Conservation (phyloP, 2,888 invertebrate genomes). For the Lithophane ornitopus region DNA sequence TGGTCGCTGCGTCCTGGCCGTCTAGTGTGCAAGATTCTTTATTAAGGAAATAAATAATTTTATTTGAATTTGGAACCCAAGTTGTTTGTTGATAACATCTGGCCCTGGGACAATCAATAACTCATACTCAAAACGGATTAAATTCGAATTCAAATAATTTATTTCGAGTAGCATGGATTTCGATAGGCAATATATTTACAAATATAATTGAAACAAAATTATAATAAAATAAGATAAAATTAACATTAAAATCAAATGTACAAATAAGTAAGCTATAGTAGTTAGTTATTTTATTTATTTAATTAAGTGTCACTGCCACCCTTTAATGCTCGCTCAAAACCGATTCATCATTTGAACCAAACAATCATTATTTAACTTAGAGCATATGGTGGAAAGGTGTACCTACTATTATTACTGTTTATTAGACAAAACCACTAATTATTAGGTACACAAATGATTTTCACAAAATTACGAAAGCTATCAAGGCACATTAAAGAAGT, state of each 20-base stretch:
- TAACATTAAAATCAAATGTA: too few relatives aligned
- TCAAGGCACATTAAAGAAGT: neutral
- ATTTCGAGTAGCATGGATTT: too few relatives aligned
- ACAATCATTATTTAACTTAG: neutral
- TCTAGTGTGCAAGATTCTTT: too few relatives aligned
- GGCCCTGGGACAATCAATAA: neutral
- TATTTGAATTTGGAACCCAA: neutral
- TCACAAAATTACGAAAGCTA: slow-evolving; percentile 4
- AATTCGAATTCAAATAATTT: neutral
- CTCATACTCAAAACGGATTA: neutral
- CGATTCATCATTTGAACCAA: neutral
- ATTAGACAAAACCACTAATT: neutral
- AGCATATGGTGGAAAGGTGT: neutral
- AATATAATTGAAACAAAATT: too few relatives aligned
- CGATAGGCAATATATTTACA: too few relatives aligned
- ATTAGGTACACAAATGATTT: neutral
- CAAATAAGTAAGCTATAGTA: too few relatives aligned
- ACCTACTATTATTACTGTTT: neutral
- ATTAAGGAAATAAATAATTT: neutral
- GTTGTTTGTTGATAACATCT: neutral
- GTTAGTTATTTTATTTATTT: too few relatives aligned
- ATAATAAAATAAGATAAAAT: too few relatives aligned
- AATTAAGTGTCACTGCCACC: neutral
- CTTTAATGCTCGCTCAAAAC: neutral
- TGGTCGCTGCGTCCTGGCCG: too few relatives aligned